Percentiles rank a stretch among this genome's conserved stretches.
Evolutionary conservation across 2,113 vertebrate genomes (phyloP).

Genomic region (Strigops habroptila): DNA sequence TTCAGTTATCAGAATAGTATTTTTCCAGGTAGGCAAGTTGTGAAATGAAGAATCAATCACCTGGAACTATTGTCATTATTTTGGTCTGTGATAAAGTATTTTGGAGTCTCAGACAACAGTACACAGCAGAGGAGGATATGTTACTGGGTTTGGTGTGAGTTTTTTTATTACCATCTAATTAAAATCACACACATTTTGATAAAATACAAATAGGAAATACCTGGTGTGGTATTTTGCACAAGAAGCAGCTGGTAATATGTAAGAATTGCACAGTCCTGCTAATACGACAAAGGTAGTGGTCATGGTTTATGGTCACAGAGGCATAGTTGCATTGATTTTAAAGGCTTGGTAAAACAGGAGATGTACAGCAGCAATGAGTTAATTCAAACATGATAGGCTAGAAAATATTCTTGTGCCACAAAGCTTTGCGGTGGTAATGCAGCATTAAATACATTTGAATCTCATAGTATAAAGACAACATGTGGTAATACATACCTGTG

Average conservation of each 20-base stretch:
- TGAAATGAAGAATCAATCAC: background rate
- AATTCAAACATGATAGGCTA: background rate
- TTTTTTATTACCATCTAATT: background rate
- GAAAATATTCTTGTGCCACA: background rate
- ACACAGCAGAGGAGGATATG: background rate
- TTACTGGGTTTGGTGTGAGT: background rate
- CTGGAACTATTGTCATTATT: background rate
- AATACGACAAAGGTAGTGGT: background rate
- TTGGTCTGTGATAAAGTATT: background rate
- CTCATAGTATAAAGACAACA: background rate
- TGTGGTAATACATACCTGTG: background rate
- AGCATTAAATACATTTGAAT: background rate
- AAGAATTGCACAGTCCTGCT: background rate
- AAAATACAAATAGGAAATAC: background rate
- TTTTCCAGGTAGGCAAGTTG: background rate
- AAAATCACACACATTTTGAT: background rate
- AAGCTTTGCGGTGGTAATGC: background rate
- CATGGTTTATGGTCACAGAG: background rate
- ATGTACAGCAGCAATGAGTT: background rate
- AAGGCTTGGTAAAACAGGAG: background rate
- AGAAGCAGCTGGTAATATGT: background rate
- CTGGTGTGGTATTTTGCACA: background rate
- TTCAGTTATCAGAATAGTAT: background rate
- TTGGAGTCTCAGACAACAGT: background rate
- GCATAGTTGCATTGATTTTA: background rate